Conservation (phyloP, 2,888 invertebrate species). For the Epiperipatus broadwayi region DNA sequence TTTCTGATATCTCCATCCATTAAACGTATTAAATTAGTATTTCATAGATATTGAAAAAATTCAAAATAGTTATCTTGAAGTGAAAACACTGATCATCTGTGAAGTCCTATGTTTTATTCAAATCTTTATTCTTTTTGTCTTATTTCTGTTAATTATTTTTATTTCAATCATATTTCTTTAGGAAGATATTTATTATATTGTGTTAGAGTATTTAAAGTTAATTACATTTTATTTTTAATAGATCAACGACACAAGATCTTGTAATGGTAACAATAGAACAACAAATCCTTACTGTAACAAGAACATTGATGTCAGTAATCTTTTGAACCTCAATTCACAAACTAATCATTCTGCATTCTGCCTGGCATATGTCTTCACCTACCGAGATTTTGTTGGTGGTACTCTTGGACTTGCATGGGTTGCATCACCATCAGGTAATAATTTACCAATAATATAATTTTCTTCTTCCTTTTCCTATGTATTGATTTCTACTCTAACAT, state of each 20-base stretch:
- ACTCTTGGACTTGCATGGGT: slow-evolving; percentile 98
- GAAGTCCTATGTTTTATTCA: too few species aligned
- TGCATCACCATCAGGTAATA: slow-evolving; percentile 59
- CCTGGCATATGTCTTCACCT: slow-evolving; percentile 94
- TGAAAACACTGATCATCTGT: too few species aligned
- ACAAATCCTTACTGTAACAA: slow-evolving; percentile 64
- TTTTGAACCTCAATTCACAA: slow-evolving; percentile 87
- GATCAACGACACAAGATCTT: slow-evolving; percentile 74
- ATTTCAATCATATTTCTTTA: too few species aligned
- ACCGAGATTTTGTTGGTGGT: slow-evolving; percentile 87
- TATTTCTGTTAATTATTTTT: slow-evolving; percentile 1
- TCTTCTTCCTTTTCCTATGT: slow-evolving; percentile 18
- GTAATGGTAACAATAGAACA: slow-evolving; percentile 40
- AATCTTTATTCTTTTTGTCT: too few species aligned
- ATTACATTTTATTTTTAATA: slow-evolving; percentile 29
- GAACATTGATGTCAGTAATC: slow-evolving; percentile 97
- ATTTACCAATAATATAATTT: not conserved
- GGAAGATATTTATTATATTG: slow-evolving; percentile 9
- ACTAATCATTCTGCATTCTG: slow-evolving; percentile 96
- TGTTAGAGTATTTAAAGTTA: not conserved
- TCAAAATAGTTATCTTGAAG: too few species aligned
- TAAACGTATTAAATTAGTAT: too few species aligned
- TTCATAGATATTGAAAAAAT: too few species aligned
- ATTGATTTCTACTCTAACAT: too few species aligned
- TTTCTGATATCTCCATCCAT: too few species aligned